Percentiles rank a stretch among this genome's conserved stretches.
Evolutionary conservation across 2,888 invertebrate species (phyloP).

Genomic region (Gastracanthus pulcherrimus): DNA sequence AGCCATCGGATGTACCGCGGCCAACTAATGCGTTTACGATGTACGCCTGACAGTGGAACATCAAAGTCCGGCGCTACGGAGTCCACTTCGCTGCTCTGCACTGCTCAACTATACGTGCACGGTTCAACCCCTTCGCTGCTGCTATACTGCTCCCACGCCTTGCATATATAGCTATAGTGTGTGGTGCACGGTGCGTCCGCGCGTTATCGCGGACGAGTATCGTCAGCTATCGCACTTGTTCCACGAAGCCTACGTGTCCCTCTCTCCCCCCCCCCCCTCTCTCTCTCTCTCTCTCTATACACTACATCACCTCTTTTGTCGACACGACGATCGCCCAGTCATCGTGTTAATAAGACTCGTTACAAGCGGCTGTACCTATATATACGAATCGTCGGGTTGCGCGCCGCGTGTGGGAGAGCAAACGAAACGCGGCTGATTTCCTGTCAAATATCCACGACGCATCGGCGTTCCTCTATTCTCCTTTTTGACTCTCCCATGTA

Average conservation of each 20-base stretch:
- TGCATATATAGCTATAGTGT: no score
- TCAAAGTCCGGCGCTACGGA: constrained; percentile 68
- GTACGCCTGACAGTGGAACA: constrained; percentile 71
- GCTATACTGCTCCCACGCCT: background rate
- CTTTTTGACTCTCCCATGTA: background rate
- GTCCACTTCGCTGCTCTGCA: background rate
- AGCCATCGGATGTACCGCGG: constrained; percentile 27
- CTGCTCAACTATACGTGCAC: no score
- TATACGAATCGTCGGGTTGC: no score
- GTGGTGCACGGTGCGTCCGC: background rate
- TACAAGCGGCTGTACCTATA: no score
- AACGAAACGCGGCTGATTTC: background rate
- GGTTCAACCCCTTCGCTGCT: constrained; percentile 44
- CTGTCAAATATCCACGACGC: background rate
- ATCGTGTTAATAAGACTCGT: constrained; percentile 50
- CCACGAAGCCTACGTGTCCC: background rate
- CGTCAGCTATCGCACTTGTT: constrained; percentile 34
- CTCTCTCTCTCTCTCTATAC: no score
- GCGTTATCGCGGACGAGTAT: constrained; percentile 16
- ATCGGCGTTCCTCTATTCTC: background rate
- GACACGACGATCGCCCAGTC: constrained; percentile 33
- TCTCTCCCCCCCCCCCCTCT: no score
- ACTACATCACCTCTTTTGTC: constrained; percentile 14
- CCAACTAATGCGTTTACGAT: constrained; percentile 75
- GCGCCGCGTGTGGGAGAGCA: background rate